Conservation (phyloP, 2,888 invertebrate genomes). For the Cabera pusaria region DNA sequence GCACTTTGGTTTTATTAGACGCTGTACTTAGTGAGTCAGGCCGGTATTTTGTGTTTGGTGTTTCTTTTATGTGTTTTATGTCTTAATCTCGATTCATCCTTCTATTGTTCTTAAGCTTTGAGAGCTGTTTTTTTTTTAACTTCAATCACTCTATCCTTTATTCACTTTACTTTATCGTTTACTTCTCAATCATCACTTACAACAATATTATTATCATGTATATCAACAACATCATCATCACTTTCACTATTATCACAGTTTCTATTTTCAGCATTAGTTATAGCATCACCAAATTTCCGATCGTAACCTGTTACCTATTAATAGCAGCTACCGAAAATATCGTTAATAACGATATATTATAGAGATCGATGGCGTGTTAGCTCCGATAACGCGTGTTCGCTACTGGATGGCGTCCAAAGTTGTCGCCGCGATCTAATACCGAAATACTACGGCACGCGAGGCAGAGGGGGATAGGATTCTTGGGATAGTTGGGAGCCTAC, state of each 20-base stretch:
- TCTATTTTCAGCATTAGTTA: slow-evolving; percentile 2
- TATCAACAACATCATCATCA: slow-evolving; percentile 3
- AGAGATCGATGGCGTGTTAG: slow-evolving; percentile 50
- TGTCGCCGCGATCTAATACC: slow-evolving; percentile 75
- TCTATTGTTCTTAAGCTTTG: too few species aligned
- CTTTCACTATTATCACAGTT: slow-evolving; percentile 2
- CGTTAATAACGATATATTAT: slow-evolving; percentile 22
- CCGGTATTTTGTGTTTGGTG: slow-evolving; percentile 34
- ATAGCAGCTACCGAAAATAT: slow-evolving; percentile 17
- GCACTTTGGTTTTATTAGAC: slow-evolving; percentile 59
- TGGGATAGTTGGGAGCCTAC: slow-evolving; percentile 49
- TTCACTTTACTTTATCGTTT: too few species aligned
- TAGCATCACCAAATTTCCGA: slow-evolving; percentile 1
- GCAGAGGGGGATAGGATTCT: slow-evolving; percentile 68
- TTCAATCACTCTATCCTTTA: too few species aligned
- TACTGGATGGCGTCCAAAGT: slow-evolving; percentile 78
- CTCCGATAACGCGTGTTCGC: slow-evolving; percentile 51
- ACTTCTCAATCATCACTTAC: background rate
- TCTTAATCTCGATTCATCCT: too few species aligned
- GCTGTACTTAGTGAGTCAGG: slow-evolving; percentile 52
- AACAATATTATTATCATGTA: slow-evolving; percentile 5
- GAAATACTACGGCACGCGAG: slow-evolving; percentile 69
- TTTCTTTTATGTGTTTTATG: slow-evolving; percentile 16
- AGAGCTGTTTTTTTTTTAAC: too few species aligned
- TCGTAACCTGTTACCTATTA: slow-evolving; percentile 12